A percentile compares a stretch with the other conserved stretches of the same genome.
Evolutionary conservation across 1,140 invertebrate species (phyloP).

Genomic region (Epicauta chinensis): DNA sequence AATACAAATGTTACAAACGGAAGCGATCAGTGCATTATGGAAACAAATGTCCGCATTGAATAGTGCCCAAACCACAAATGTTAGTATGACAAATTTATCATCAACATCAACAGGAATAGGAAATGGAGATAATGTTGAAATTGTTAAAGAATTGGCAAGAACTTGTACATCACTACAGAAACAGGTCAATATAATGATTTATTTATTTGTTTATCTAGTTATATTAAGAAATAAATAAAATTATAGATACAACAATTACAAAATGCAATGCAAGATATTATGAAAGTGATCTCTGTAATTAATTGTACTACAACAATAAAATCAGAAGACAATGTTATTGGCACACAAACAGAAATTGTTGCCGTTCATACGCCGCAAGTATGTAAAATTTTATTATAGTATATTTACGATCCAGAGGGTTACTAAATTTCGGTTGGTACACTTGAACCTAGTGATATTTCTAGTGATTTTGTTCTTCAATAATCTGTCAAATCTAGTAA

Average conservation of each 20-base stretch:
- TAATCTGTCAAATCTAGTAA: too few relatives aligned
- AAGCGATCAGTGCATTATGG: conserved; percentile 84
- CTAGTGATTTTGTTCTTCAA: too few relatives aligned
- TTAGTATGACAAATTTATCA: conserved; percentile 28
- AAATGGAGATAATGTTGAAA: conserved; percentile 30
- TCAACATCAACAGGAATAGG: too few relatives aligned
- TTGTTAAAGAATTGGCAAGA: conserved; percentile 46
- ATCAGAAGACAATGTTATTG: conserved; percentile 49
- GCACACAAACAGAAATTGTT: conserved; percentile 71
- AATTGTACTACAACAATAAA: conserved; percentile 42
- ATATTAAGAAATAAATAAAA: neutral
- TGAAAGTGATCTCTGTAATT: conserved; percentile 57
- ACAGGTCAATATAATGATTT: conserved; percentile 35
- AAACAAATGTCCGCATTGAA: conserved; percentile 75
- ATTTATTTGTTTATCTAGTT: neutral
- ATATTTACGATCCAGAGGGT: too few relatives aligned
- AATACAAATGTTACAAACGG: conserved; percentile 80
- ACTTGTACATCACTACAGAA: conserved; percentile 46
- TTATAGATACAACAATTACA: conserved; percentile 65
- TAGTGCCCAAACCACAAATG: conserved; percentile 10
- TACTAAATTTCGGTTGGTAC: too few relatives aligned
- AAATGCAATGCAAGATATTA: conserved; percentile 67
- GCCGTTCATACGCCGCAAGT: conserved; percentile 67
- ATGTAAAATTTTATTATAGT: conserved; percentile 4
- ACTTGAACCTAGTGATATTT: too few relatives aligned